A percentile compares a stretch with the other conserved stretches of the same genome.
Evolutionary conservation across 2,113 vertebrate species (phyloP).

Genomic region (Apodemus sylvaticus): DNA sequence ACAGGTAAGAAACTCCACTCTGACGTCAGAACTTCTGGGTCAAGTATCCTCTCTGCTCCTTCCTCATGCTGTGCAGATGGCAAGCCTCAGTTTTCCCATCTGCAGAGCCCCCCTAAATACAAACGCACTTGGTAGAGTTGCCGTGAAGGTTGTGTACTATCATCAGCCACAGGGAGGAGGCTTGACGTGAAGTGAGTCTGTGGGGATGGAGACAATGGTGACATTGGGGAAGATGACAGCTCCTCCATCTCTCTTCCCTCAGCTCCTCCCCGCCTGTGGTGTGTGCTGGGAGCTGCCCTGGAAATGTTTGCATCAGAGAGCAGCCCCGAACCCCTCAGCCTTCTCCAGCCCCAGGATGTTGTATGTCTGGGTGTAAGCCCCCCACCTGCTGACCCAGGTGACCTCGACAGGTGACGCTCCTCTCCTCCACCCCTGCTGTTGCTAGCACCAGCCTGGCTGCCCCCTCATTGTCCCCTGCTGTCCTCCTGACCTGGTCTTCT

Average conservation of each 20-base stretch:
- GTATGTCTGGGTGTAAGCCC: constrained; percentile 78
- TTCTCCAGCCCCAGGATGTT: constrained; percentile 69
- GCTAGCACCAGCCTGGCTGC: neutral
- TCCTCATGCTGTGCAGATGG: neutral
- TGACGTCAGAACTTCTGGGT: neutral
- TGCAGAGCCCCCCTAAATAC: neutral
- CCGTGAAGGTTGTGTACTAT: neutral
- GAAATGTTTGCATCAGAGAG: constrained; percentile 77
- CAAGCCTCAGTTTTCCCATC: constrained; percentile 26
- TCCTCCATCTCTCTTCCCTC: neutral
- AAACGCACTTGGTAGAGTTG: neutral
- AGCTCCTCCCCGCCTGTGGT: constrained; percentile 75
- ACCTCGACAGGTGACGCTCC: constrained; percentile 77
- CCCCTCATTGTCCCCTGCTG: neutral
- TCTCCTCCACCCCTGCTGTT: neutral
- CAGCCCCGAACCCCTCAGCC: constrained; percentile 70
- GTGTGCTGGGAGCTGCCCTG: constrained; percentile 71
- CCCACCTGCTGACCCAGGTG: constrained; percentile 71
- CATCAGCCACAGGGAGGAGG: neutral
- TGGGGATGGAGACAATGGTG: neutral
- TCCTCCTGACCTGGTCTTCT: neutral
- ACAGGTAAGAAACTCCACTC: neutral
- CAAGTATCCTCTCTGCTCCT: neutral
- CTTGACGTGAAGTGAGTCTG: neutral
- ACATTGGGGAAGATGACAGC: neutral